Base-by-base conservation (phyloP, 37 sponge, comb jelly and placozoan species). In the Halichondria panicea region DNA sequence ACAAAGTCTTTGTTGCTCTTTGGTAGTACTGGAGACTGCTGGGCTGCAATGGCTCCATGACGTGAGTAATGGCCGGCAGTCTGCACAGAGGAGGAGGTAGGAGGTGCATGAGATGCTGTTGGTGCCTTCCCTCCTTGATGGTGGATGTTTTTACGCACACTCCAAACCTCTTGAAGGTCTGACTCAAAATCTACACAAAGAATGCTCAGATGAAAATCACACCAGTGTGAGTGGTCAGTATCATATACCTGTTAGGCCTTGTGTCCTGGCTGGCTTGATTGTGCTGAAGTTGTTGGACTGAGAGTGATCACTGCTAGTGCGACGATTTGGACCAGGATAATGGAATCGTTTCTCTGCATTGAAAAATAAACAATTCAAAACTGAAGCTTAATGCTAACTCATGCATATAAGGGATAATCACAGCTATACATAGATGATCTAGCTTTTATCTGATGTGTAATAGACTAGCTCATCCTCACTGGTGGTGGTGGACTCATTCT, bases 131-230 rank as follows among this genome's bases (percentile, higher is more conserved):
- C 28, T 15, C 70, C 73, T 4, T 25, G 33, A 63, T 76, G 73
- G 32, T 71, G 71, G 50, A 88, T 77, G 69, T 88, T 88, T 62
- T 78, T 88, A 19, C 75, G 57, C 3, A 88, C 83, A 56, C 89
- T 88, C 89, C 89, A 88, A 41, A 83, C 89, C n/a, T 82, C 89
- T 45, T 88, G 83, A 18, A 88, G 63, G 18, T 81, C 76, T 19
- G 79, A 69, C 32, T 88, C 83, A 74, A 78, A 73, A 22, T 68
- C 83, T 71, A 66, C 1, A 67, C 27, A 22, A 70, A 34, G n/a
- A 30, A 32, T 4, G 62, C 15, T 39, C 4, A 72, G 25, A 63
- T 46, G 34, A 48, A 2, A 40, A 2, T 4, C 22, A 42, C 68
- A 18, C 5, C 24, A 34, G 40, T 59, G 27, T 24, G 11, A 11